Conservation (phyloP, 2,113 vertebrate species). For the Abramis brama region DNA sequence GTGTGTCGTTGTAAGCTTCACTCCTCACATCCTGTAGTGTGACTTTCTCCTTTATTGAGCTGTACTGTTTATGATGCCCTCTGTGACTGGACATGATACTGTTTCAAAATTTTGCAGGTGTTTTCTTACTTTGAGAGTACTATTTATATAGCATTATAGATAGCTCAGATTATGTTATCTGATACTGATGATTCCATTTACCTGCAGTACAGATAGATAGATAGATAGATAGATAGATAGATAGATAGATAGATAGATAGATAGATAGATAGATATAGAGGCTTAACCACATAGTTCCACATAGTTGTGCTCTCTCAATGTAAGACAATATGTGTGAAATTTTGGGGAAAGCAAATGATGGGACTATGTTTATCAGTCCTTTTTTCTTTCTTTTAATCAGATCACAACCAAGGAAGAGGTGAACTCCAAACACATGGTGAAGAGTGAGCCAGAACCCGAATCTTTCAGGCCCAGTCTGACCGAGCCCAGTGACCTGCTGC, state of each 20-base stretch:
- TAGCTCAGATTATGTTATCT: neutral
- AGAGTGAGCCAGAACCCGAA: constrained; percentile 92
- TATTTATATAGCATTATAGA: constrained; percentile 3
- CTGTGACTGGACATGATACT: neutral
- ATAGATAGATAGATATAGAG: neutral
- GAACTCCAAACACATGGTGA: constrained; percentile 83
- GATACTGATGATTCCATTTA: neutral
- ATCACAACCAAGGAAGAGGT: constrained; percentile 93
- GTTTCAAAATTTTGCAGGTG: neutral
- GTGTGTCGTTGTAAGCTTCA: constrained; percentile 6
- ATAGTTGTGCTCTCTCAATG: neutral
- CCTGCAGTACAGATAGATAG: neutral
- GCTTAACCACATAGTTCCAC: neutral
- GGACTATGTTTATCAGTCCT: constrained; percentile 38
- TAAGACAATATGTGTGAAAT: neutral
- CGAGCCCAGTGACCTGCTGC: constrained; percentile 92
- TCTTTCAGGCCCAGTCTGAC: constrained; percentile 94
- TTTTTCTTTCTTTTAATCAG: constrained; percentile 75
- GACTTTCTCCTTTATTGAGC: neutral
- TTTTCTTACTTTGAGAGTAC: constrained; percentile 20
- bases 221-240: neutral
- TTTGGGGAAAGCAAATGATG: neutral
- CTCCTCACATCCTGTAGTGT: neutral
- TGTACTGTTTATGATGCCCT: neutral
- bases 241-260: too few species aligned